Evolutionary conservation across 2,888 invertebrate species (phyloP).

Genomic region (Chelonus formosanus): DNA sequence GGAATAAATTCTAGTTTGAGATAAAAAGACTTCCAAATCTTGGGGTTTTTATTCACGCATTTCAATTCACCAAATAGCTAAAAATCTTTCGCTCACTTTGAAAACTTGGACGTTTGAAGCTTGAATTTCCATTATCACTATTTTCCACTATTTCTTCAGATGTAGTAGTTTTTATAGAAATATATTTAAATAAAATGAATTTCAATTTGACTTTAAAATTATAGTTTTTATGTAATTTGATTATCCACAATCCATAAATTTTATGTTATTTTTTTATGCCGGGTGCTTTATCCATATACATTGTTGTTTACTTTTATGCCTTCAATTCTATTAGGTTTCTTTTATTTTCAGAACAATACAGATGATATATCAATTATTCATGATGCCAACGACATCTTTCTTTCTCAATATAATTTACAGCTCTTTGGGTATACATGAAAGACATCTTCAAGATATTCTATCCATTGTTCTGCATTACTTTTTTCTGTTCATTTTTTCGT

Average conservation of each 20-base stretch:
- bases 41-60: neutral
- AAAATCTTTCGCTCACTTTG: slow-evolving; percentile 7
- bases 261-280: neutral
- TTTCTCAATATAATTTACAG: slow-evolving; percentile 52
- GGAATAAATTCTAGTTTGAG: neutral
- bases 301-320: slow-evolving; percentile 49
- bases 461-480: slow-evolving; percentile 5
- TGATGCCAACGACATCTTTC: slow-evolving; percentile 33
- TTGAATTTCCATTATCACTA: neutral
- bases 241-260: neutral
- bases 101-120: slow-evolving; percentile 4
- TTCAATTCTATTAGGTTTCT: slow-evolving; percentile 58
- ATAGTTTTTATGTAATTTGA: too few relatives aligned
- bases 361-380: slow-evolving; percentile 48
- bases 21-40: slow-evolving; percentile 2
- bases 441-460: slow-evolving; percentile 4
- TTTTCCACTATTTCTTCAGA: neutral
- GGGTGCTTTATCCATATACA: slow-evolving; percentile 32
- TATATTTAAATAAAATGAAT: too few relatives aligned
- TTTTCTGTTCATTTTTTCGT: neutral
- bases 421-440: slow-evolving; percentile 33
- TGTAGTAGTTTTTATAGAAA: neutral
- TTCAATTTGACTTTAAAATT: too few relatives aligned
- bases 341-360: slow-evolving; percentile 47
- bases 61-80: slow-evolving; percentile 6